Evolutionary conservation across 2,888 invertebrate genomes (phyloP), one percentile per base, ranked within the genome.

Genomic region (Conchocele bisecta): DNA sequence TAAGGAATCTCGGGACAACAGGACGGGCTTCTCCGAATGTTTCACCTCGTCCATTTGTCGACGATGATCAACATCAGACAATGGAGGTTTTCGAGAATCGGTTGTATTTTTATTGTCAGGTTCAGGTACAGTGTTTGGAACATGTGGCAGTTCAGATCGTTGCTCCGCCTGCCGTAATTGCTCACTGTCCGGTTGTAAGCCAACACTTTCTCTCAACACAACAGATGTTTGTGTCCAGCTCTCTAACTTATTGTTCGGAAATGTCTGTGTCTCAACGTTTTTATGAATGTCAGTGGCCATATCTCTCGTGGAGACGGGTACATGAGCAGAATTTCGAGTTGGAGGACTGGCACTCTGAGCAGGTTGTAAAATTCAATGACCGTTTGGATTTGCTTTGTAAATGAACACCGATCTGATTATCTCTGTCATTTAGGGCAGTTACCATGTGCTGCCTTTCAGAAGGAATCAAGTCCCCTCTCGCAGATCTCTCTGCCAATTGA

Each of bases 1-100:
- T 53, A 85, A 59, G 2, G 85, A 83, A 33, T 78, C 63, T 41
- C 69, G 77, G 1, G 85, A 83, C 7, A 84, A 58, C 6, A 84
- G 50, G 26, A 74, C 61, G 9, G 81, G 82, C 54, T 71, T 79
- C 9, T 67, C 72, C 33, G 71, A 13, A 3, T 31, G 15, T 41
- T 4, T 56, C 4, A 15, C 17, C 17, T 20, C 9, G 13, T 7
- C 15, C 15, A 6, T 7, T 11, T 22, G 2, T 51, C 11, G 20
- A 6, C 33, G 31, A 28, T 51, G 15, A 29, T 24, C 24, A 3
- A 20, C 15, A n/a, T n/a, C n/a, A n/a, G n/a, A n/a, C n/a, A n/a
- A n/a, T n/a, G n/a, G n/a, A n/a, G n/a, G n/a, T n/a, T n/a, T n/a
- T n/a, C n/a, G n/a, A n/a, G n/a, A n/a, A n/a, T n/a, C n/a, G n/a